Evolutionary conservation across 92 coral and sea anemone species (phyloP).

Genomic region (Meandrina meandrites): DNA sequence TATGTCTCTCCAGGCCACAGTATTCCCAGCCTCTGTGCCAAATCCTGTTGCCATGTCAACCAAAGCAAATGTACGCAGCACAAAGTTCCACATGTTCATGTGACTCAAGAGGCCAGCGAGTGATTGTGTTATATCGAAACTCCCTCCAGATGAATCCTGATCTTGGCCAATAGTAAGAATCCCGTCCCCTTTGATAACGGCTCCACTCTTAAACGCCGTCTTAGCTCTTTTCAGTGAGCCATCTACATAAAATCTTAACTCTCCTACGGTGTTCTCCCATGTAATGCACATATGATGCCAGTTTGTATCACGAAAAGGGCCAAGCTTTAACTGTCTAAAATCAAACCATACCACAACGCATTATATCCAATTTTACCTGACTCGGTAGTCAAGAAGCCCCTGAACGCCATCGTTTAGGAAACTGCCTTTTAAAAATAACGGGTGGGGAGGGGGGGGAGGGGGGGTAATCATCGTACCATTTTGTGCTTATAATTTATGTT

Average conservation of each 20-base stretch:
- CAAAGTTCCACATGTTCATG: slow-evolving; percentile 37
- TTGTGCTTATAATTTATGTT: too few species aligned
- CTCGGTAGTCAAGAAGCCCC: too few species aligned
- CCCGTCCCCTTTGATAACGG: slow-evolving; percentile 6
- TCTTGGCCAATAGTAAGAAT: slow-evolving; percentile 30
- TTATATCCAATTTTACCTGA: neutral
- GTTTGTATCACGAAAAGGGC: slow-evolving; percentile 1
- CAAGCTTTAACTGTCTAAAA: neutral
- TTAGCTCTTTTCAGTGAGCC: neutral
- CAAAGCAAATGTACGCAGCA: slow-evolving; percentile 1
- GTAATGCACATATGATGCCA: slow-evolving; percentile 35
- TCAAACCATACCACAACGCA: neutral
- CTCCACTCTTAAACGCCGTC: neutral
- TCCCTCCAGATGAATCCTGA: slow-evolving; percentile 11
- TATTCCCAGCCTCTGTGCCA: slow-evolving; percentile 29
- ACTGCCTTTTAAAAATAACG: too few species aligned
- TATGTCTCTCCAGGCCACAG: slow-evolving; percentile 11
- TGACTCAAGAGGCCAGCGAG: slow-evolving; percentile 31
- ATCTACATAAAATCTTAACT: neutral
- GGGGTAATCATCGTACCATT: too few species aligned
- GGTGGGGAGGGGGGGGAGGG: too few species aligned
- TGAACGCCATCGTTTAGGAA: too few species aligned
- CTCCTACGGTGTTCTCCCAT: slow-evolving; percentile 20
- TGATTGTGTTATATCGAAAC: neutral
- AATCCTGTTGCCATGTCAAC: slow-evolving; percentile 27